A percentile compares a stretch with the other conserved stretches of the same genome.
These are phyloP conservation scores for Andrena bucephala DNA, from an alignment of 2,888 invertebrate species.

Conservation along the genomic window DNA sequence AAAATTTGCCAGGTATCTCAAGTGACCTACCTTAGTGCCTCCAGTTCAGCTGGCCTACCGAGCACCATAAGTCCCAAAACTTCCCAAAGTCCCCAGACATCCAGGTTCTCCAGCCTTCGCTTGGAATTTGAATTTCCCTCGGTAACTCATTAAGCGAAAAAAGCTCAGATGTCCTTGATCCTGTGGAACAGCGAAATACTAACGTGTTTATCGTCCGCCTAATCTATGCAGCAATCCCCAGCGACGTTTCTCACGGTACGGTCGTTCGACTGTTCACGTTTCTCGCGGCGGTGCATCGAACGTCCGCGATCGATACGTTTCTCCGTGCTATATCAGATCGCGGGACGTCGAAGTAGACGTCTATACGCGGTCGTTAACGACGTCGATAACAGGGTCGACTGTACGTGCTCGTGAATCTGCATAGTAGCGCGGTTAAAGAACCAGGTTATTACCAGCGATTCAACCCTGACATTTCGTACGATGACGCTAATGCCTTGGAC, in stretches of 20 bases:
- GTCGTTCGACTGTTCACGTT: background rate
- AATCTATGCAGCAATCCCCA: conserved; percentile 10
- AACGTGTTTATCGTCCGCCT: conserved; percentile 15
- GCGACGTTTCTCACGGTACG: conserved; percentile 23
- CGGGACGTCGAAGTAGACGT: conserved; percentile 24
- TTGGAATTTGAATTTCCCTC: background rate
- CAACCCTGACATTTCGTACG: conserved; percentile 79
- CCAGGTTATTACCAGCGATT: conserved; percentile 76
- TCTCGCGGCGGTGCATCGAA: conserved; percentile 4
- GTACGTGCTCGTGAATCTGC: conserved; percentile 56
- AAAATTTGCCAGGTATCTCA: no score
- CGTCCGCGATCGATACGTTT: conserved; percentile 32
- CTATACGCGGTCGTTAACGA: conserved; percentile 47
- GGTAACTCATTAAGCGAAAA: background rate
- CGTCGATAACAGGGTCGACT: conserved; percentile 55
- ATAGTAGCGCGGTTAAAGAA: conserved; percentile 70
- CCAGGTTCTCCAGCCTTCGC: background rate
- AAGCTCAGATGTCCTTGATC: background rate
- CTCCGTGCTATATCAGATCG: conserved; percentile 21
- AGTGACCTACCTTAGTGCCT: no score
- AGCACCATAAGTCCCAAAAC: background rate
- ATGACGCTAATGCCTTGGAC: conserved; percentile 69
- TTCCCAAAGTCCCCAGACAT: background rate
- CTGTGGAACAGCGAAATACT: background rate
- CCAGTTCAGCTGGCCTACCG: no score